phyloP scores from a whole-genome alignment of 2,113 vertebrate genomes.

The Poecilia latipinna region DNA sequence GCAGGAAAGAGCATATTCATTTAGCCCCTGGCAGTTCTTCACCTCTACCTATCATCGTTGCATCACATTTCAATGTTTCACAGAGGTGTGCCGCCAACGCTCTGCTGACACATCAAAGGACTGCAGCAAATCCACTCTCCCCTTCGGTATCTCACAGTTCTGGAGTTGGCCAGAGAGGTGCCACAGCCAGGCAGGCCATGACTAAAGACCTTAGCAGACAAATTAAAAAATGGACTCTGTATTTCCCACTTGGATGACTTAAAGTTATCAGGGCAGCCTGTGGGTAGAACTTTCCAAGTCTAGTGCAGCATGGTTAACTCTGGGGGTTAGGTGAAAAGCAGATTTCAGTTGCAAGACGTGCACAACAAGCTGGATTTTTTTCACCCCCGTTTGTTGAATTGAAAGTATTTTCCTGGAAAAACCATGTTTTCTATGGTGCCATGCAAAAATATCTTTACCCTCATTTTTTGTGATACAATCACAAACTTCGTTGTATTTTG shows the following conservation, averaged over 20 bases:
- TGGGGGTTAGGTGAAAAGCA: conserved; percentile 37
- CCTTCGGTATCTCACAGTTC: conserved; percentile 58
- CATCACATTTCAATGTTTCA: conserved; percentile 72
- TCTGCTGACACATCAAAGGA: conserved; percentile 80
- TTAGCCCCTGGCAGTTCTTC: conserved; percentile 67
- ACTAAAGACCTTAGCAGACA: conserved; percentile 67
- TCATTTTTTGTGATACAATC: too few relatives aligned
- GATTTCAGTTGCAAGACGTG: conserved; percentile 46
- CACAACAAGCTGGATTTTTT: conserved; percentile 7
- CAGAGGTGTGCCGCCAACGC: conserved; percentile 61
- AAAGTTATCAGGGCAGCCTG: conserved; percentile 51
- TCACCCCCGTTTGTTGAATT: neutral
- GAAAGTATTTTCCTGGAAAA: conserved; percentile 21
- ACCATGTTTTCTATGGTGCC: neutral
- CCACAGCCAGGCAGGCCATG: conserved; percentile 70
- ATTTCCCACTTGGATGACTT: conserved; percentile 70
- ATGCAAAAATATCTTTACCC: neutral
- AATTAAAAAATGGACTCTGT: conserved; percentile 68
- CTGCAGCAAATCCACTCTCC: conserved; percentile 62
- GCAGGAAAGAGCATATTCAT: conserved; percentile 60
- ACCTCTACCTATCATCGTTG: conserved; percentile 61
- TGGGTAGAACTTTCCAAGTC: conserved; percentile 50
- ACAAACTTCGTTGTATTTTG: too few relatives aligned
- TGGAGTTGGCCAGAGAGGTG: conserved; percentile 42
- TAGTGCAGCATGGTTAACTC: conserved; percentile 26